Base-by-base conservation (phyloP, 1,140 invertebrate species). In the Pachypsylla venusta region DNA sequence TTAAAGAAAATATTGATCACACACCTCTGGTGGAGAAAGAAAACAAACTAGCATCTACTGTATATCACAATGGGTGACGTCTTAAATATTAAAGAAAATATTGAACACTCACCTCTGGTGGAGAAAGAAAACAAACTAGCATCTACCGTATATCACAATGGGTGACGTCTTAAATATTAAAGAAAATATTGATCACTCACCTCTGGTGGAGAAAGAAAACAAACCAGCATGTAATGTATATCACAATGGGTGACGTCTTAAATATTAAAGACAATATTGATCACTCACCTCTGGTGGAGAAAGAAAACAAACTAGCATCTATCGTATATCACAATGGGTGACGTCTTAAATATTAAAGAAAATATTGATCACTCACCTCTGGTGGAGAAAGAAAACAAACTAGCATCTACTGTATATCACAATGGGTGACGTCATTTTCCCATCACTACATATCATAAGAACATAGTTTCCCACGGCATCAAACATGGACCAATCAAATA, bases 271-370 rank as follows among this genome's bases (percentile, higher is more conserved):
- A n/a, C n/a, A n/a, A n/a, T n/a, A n/a, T n/a, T n/a, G n/a, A n/a
- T n/a, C 30, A 48, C 56, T 54, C 53, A 63, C 62, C 62, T 63
- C 59, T 58, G 62, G 53, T 57, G 62, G 62, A 63, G 42, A 48
- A n/a, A 48, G 42, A 22, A 48, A 48, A 48, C 42, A 48, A 48
- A 48, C 16, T 48, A 48, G 42, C 42, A 48, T 48, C 42, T 4
- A 48, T 22, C 22, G n/a, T 48, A 48, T 22, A 48, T 7, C 16
- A 48, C 42, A 4, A 7, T 4, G 16, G 42, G 22, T 5, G 42
- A 48, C 42, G 42, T 48, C 42, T n/a, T n/a, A n/a, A n/a, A n/a
- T n/a, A n/a, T n/a, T n/a, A 61, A 58, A 55, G 28, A 60, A 56
- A 48, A 39, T 48, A 25, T 25, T 13, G 4, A 59, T n/a, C 30